phyloP scores from a whole-genome alignment of 2,888 invertebrate genomes.

The Leptinotarsa rubiginosa region DNA sequence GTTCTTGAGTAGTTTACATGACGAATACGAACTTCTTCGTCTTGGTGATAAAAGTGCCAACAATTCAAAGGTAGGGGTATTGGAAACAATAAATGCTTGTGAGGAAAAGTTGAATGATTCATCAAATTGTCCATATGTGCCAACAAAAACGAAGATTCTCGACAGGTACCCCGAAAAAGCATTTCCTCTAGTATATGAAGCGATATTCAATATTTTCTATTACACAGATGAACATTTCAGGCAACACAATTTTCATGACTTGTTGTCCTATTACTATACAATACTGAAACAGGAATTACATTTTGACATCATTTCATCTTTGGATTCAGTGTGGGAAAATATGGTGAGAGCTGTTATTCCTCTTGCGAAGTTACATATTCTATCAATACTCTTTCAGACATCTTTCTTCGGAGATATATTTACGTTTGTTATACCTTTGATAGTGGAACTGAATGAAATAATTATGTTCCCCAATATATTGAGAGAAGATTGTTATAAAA shows the following conservation, averaged over 20 bases:
- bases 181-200: slow-evolving; percentile 24
- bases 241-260: slow-evolving; percentile 20
- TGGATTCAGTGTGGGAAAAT: slow-evolving; percentile 7
- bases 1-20: background rate
- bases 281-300: slow-evolving; percentile 7
- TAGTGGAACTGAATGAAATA: slow-evolving; percentile 22
- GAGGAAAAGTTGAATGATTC: background rate
- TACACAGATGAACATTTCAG: slow-evolving; percentile 24
- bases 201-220: slow-evolving; percentile 24
- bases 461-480: slow-evolving; percentile 39
- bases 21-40: background rate
- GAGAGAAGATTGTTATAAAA: slow-evolving; percentile 53
- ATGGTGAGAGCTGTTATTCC: slow-evolving; percentile 8
- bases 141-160: background rate
- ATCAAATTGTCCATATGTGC: background rate
- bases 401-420: background rate
- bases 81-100: background rate
- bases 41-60: background rate
- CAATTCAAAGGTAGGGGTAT: background rate
- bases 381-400: background rate
- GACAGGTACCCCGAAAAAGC: background rate
- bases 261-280: slow-evolving; percentile 25
- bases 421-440: background rate
- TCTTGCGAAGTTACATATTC: background rate
- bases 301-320: slow-evolving; percentile 5